These are phyloP conservation scores for Ernsta delagoae DNA, from an alignment of 2,888 invertebrate genomes.

Conservation along the genomic window DNA sequence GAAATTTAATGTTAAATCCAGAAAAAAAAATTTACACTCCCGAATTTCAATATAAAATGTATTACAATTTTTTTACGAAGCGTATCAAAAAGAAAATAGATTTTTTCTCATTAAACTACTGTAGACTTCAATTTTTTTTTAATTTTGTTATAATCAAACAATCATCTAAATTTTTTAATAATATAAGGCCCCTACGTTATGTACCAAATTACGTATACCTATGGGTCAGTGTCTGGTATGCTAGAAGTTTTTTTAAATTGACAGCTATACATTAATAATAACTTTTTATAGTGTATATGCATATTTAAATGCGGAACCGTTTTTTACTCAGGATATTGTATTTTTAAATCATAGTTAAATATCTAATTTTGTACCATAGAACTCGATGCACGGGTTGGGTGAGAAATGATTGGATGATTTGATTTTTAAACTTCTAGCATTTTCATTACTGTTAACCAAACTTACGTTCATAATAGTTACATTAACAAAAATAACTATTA, in stretches of 20 bases:
- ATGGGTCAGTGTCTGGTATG: slow-evolving; percentile 59
- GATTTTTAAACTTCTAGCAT: slow-evolving; percentile 42
- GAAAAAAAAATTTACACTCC: slow-evolving; percentile 40
- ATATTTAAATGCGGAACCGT: neutral
- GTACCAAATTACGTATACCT: slow-evolving; percentile 77
- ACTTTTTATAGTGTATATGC: neutral
- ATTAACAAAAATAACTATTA: slow-evolving; percentile 62
- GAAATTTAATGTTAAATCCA: too few species aligned
- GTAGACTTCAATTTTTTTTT: slow-evolving; percentile 60
- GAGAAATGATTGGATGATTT: neutral
- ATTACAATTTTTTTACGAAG: slow-evolving; percentile 57
- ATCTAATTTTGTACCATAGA: neutral
- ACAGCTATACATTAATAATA: neutral
- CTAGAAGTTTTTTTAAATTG: slow-evolving; percentile 52
- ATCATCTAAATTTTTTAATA: slow-evolving; percentile 54
- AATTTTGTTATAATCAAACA: slow-evolving; percentile 61
- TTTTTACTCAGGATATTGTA: too few species aligned
- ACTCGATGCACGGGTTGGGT: neutral
- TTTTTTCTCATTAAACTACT: slow-evolving; percentile 65
- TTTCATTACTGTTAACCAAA: slow-evolving; percentile 66
- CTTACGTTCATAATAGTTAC: slow-evolving; percentile 54
- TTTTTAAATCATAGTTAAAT: too few species aligned
- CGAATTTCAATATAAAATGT: slow-evolving; percentile 61
- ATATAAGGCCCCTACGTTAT: slow-evolving; percentile 76
- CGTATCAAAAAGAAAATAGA: slow-evolving; percentile 76